Conservation (phyloP, 1,140 invertebrate genomes). For the Platyura marginata region DNA sequence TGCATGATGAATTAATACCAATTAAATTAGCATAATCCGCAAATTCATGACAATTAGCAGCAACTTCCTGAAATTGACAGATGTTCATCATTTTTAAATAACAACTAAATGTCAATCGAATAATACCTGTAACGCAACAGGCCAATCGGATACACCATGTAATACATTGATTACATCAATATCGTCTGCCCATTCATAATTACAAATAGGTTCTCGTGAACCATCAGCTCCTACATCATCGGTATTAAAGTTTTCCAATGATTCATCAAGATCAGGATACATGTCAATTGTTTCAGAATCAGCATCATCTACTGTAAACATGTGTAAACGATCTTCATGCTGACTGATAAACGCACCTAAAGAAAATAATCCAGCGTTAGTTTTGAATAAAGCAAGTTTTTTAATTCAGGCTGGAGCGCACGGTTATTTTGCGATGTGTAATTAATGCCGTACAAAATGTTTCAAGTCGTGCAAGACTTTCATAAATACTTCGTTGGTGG, state of each 20-base stretch:
- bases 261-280: slow-evolving; percentile 6
- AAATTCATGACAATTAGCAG: slow-evolving; percentile 1
- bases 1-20: slow-evolving; percentile 3
- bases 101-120: background rate
- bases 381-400: slow-evolving; percentile 10
- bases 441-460: too few species aligned
- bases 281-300: slow-evolving; percentile 10
- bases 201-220: slow-evolving; percentile 2
- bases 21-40: slow-evolving; percentile 3
- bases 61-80: slow-evolving; percentile 3
- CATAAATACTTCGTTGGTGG: too few species aligned
- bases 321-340: slow-evolving; percentile 2
- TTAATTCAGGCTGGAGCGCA: slow-evolving; percentile 1
- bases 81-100: too few species aligned
- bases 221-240: slow-evolving; percentile 2
- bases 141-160: slow-evolving; percentile 9
- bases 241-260: slow-evolving; percentile 2
- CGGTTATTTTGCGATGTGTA: background rate
- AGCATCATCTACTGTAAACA: slow-evolving; percentile 5
- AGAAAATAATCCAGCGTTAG: slow-evolving; percentile 3
- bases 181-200: slow-evolving; percentile 12
- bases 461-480: too few species aligned
- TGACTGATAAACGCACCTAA: slow-evolving; percentile 3
- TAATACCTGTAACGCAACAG: slow-evolving; percentile 9
- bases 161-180: slow-evolving; percentile 22